These are phyloP conservation scores for Pandemis cinnamomeana DNA, from an alignment of 2,888 invertebrate genomes.

Conservation along the genomic window DNA sequence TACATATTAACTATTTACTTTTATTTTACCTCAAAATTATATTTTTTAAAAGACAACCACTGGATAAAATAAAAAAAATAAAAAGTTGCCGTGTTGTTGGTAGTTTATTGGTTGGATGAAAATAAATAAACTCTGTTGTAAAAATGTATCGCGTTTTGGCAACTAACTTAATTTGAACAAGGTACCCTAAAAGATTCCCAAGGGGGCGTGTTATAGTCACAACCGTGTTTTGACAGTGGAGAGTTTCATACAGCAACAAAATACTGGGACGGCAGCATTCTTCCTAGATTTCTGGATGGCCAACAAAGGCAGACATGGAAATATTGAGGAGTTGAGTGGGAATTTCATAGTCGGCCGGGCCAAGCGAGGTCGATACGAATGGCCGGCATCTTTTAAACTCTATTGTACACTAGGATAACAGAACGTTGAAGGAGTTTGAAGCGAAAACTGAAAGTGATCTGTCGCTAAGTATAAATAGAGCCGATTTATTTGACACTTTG, in stretches of 20 bases:
- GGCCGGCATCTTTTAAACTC: conserved; percentile 59
- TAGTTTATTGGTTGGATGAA: no score
- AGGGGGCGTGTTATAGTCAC: conserved; percentile 12
- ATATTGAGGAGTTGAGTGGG: conserved; percentile 48
- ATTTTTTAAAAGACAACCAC: no score
- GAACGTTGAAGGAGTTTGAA: conserved; percentile 42
- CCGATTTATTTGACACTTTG: background rate
- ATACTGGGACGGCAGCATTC: conserved; percentile 42
- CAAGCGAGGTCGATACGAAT: conserved; percentile 54
- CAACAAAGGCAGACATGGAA: conserved; percentile 32
- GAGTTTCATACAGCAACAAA: conserved; percentile 31
- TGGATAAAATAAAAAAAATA: no score
- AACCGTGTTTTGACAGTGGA: conserved; percentile 16
- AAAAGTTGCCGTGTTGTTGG: no score
- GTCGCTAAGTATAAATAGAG: background rate
- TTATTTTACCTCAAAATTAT: no score
- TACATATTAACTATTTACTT: no score
- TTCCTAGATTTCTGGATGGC: conserved; percentile 22
- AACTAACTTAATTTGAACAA: background rate
- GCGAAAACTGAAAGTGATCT: background rate
- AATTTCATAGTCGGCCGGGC: conserved; percentile 57
- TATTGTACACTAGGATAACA: conserved; percentile 63
- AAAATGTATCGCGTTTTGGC: background rate
- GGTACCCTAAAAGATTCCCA: conserved; percentile 28
- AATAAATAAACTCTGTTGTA: background rate